Conservation (phyloP, 2,113 vertebrate genomes). For the Pseudorhombus dupliciocellatus region DNA sequence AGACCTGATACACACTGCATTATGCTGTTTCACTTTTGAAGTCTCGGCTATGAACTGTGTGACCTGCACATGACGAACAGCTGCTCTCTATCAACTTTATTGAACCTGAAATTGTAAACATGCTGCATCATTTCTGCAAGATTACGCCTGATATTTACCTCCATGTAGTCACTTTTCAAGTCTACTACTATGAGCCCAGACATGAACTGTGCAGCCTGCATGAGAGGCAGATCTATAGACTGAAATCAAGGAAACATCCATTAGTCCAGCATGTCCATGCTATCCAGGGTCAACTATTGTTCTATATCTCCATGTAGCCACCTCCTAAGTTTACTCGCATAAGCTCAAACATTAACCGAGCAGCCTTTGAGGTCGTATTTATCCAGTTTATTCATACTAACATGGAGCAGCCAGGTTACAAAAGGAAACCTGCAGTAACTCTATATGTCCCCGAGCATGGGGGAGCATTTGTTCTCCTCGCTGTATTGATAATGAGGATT, state of each 20-base stretch:
- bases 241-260: not conserved
- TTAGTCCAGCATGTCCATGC: not conserved
- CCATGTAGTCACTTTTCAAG: conserved; percentile 21
- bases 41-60: not conserved
- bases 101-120: too few species aligned
- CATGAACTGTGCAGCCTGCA: not conserved
- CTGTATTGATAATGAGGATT: conserved; percentile 70
- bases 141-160: not conserved
- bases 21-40: not conserved
- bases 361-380: not conserved
- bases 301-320: not conserved
- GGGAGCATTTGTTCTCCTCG: conserved; percentile 39
- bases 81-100: too few species aligned
- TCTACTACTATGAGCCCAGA: conserved; percentile 1
- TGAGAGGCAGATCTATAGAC: not conserved
- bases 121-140: not conserved
- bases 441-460: conserved; percentile 9
- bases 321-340: conserved; percentile 18
- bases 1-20: too few species aligned
- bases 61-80: too few species aligned
- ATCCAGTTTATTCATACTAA: conserved; percentile 1
- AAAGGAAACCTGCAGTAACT: not conserved
- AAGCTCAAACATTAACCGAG: not conserved
- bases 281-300: too few species aligned
- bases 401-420: conserved; percentile 12